Evolutionary conservation across 1,140 invertebrate genomes (phyloP).

Genomic region (Trichoplusia ni): DNA sequence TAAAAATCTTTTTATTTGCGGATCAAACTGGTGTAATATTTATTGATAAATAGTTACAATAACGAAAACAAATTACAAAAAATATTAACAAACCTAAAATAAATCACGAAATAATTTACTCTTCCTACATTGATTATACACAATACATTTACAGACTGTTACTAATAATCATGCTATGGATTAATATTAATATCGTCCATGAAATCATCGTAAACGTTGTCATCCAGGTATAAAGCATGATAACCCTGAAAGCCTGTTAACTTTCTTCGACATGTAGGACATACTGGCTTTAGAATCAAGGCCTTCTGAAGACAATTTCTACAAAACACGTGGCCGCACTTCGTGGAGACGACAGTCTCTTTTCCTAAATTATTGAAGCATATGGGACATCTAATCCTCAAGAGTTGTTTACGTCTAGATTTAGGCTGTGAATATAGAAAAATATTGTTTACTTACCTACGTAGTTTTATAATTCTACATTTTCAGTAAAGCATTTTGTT

Average conservation of each 20-base stretch:
- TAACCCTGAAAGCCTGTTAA: conserved; percentile 31
- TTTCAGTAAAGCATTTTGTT: too few relatives aligned
- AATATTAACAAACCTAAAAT: conserved; percentile 6
- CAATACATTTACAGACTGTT: not conserved
- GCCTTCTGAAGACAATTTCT: conserved; percentile 41
- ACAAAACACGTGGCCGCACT: conserved; percentile 52
- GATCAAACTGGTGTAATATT: not conserved
- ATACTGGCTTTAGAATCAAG: conserved; percentile 28
- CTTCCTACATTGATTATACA: not conserved
- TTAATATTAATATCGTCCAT: not conserved
- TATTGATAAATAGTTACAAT: conserved; percentile 2
- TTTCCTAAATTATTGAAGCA: conserved; percentile 42
- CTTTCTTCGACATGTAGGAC: conserved; percentile 44
- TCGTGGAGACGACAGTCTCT: conserved; percentile 39
- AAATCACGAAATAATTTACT: not conserved
- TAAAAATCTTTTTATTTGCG: not conserved
- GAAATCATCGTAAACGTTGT: conserved; percentile 1
- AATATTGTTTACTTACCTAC: too few relatives aligned
- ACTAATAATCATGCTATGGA: not conserved
- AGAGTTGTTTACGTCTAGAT: conserved; percentile 29
- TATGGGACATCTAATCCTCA: conserved; percentile 48
- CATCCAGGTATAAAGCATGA: conserved; percentile 42
- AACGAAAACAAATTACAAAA: not conserved
- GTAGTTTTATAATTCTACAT: too few relatives aligned
- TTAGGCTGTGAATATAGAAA: conserved; percentile 43